phyloP scores from a whole-genome alignment of 2,797 vertebrate species.

The Epinephelus coioides region DNA sequence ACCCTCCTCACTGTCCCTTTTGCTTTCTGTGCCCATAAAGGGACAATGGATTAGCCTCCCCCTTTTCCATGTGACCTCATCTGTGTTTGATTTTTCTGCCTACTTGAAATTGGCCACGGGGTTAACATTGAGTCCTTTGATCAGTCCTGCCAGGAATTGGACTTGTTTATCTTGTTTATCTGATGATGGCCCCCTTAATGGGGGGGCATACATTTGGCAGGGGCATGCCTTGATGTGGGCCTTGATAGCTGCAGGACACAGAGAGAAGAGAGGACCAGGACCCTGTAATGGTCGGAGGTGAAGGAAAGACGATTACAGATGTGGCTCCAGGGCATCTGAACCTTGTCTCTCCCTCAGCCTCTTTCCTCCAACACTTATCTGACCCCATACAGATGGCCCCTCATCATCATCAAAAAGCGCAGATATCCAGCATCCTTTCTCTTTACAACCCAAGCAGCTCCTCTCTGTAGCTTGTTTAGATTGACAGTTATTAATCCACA shows the following conservation, averaged over 20 bases:
- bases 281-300: conserved; percentile 79
- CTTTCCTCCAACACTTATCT: conserved; percentile 76
- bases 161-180: conserved; percentile 89
- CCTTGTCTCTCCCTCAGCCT: conserved; percentile 71
- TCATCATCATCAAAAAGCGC: conserved; percentile 58
- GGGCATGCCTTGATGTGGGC: conserved; percentile 83
- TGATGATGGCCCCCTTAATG: conserved; percentile 84
- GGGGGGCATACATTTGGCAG: conserved; percentile 77
- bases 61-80: conserved; percentile 81
- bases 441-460: conserved; percentile 22
- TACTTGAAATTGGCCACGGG: conserved; percentile 82
- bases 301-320: conserved; percentile 84
- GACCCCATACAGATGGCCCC: conserved; percentile 72
- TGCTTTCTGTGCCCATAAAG: conserved; percentile 65
- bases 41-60: conserved; percentile 67
- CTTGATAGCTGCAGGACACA: conserved; percentile 80
- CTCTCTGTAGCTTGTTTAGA: conserved; percentile 41
- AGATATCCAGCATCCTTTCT: conserved; percentile 37
- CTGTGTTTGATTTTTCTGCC: conserved; percentile 84
- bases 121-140: conserved; percentile 84
- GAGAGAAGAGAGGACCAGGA: conserved; percentile 70
- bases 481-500: conserved; percentile 61
- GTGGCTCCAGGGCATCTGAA: conserved; percentile 79
- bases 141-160: conserved; percentile 84
- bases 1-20: conserved; percentile 56